phyloP scores from a whole-genome alignment of 2,113 vertebrate species.

The Neofelis nebulosa region DNA sequence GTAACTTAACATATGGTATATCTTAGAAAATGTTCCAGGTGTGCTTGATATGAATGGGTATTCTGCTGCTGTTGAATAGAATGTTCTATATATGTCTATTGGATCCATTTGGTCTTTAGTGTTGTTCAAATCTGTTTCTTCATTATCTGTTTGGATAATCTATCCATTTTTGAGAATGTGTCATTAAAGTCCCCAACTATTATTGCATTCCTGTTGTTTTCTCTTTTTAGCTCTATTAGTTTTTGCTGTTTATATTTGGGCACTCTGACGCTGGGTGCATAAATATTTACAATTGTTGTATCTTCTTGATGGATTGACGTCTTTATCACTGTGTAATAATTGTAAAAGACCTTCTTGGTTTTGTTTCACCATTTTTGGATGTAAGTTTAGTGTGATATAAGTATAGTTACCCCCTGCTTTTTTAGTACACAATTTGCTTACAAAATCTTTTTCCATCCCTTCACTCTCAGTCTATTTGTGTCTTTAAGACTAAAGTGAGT shows the following conservation, averaged over 20 bases:
- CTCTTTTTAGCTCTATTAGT: neutral
- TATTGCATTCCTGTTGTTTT: neutral
- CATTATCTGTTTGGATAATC: neutral
- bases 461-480: neutral
- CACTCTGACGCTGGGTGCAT: neutral
- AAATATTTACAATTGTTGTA: neutral
- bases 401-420: neutral
- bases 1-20: neutral
- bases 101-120: neutral
- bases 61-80: neutral
- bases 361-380: neutral
- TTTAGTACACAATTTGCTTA: neutral
- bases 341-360: neutral
- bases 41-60: neutral
- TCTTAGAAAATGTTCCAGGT: neutral
- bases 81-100: neutral
- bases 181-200: neutral
- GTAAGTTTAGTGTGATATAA: neutral
- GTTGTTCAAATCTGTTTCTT: neutral
- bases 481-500: neutral
- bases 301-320: neutral
- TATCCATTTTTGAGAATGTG: neutral
- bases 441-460: neutral
- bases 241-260: neutral
- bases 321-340: neutral